Evolutionary conservation across 2,888 invertebrate species (phyloP).

Genomic region (Bellardia bayeri): DNA sequence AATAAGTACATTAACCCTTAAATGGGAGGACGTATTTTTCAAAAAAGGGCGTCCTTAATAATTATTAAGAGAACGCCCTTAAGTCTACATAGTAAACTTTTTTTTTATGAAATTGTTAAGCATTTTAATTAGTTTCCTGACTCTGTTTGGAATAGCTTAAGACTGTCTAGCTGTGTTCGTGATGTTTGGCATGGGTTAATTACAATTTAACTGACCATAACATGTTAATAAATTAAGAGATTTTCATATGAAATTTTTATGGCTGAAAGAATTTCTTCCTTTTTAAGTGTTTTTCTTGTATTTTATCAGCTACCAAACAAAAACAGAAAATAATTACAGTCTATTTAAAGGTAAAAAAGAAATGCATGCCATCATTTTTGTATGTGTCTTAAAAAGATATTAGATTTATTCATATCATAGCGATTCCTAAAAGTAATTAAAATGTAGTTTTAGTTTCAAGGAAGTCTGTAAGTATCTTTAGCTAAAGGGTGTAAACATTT

Average conservation of each 20-base stretch:
- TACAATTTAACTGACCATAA: constrained; percentile 52
- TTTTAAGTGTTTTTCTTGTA: background rate
- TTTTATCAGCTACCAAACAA: background rate
- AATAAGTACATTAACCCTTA: constrained; percentile 39
- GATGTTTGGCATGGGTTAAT: constrained; percentile 19
- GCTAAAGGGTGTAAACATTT: constrained; percentile 4
- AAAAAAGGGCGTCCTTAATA: too few species aligned
- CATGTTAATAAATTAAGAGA: constrained; percentile 40
- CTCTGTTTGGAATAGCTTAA: background rate
- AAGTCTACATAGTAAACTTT: too few species aligned
- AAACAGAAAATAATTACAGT: background rate
- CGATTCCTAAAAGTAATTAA: constrained; percentile 1
- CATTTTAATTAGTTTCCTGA: too few species aligned
- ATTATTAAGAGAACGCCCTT: too few species aligned
- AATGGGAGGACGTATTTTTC: background rate
- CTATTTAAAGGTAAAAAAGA: background rate
- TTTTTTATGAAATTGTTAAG: too few species aligned
- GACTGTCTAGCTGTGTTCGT: too few species aligned
- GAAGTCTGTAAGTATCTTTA: background rate
- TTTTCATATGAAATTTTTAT: constrained; percentile 44
- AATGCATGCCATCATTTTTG: background rate
- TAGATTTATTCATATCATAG: background rate
- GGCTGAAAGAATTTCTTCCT: constrained; percentile 57
- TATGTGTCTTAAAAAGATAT: constrained; percentile 7
- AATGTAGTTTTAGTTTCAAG: constrained; percentile 11